Evolutionary conservation across 2,113 vertebrate genomes (phyloP), one percentile per base, ranked within the genome.

Genomic region (Antennarius striatus): DNA sequence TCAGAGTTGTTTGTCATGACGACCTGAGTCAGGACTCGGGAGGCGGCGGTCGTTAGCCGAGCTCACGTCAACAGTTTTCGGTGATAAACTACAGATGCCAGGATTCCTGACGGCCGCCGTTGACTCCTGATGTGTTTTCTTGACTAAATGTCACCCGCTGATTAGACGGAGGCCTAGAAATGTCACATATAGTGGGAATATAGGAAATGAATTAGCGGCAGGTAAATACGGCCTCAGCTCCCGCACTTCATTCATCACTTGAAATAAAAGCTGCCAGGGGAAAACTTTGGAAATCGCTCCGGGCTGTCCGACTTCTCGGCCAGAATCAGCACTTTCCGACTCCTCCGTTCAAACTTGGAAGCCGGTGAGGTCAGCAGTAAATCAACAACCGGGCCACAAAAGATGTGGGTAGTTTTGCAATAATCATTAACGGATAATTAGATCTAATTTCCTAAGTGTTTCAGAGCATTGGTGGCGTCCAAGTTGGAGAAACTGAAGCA

Each of bases 311-410:
- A 51, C 56, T 61, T 61, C n/a, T 48, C 17, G 48, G 42, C 42
- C 60, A 22, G 56, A 66, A 43, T 54, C 62, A 1, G 49, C 15
- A 42, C 48, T 60, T 30, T 16, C 55, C 30, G 30, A 46, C 60
- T 22, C 22, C 48, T 51, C 54, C 46, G 9, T 54, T 12, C 63
- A 32, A 10, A 22, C 46, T 49, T 29, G 48, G 5, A 5, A 22
- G 59, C n/a, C 4, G 6, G 3, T 29, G 0, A 10, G 17, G 28
- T 32, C 57, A 10, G 57, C 15, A 47, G 43, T 8, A 16, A 60
- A 47, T 3, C 29, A 13, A 22, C 42, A 3, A 22, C 22, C 22
- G 22, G 22, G 45, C 45, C 46, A 14, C 15, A 39, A 17, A 22
- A 17, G 47, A 10, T 14, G 29, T 8, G 16, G 15, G 12, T 47